Evolutionary conservation across 37 sponge, comb jelly and placozoan genomes (phyloP).

Genomic region (Beroe ovata): DNA sequence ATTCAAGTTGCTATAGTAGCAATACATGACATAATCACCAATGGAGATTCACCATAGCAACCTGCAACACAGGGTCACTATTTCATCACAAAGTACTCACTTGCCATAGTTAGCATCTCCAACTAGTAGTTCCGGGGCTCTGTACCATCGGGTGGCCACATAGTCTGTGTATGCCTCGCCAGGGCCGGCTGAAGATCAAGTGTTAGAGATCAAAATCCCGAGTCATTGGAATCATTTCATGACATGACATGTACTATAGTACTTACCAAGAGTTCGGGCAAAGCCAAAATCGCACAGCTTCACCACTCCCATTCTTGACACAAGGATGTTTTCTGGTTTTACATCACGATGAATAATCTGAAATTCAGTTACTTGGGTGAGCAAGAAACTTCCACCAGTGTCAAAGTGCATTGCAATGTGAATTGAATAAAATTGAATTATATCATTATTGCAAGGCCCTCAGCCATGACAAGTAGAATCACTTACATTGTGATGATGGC

Average conservation of each 20-base stretch:
- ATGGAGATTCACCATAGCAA: too few relatives aligned
- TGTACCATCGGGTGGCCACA: constrained; percentile 98
- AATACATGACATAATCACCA: too few relatives aligned
- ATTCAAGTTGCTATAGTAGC: too few relatives aligned
- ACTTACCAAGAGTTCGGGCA: constrained; percentile 87
- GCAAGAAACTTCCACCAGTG: background rate
- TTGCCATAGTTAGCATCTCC: constrained; percentile 96
- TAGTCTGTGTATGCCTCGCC: constrained; percentile 99
- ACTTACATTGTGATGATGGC: constrained; percentile 87
- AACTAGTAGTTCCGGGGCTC: constrained; percentile 97
- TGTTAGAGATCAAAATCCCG: too few relatives aligned
- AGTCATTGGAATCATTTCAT: too few relatives aligned
- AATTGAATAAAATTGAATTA: background rate
- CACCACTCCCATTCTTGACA: constrained; percentile 90
- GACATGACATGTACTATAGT: too few relatives aligned
- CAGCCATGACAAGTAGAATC: background rate
- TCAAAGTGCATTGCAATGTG: background rate
- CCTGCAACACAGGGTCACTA: too few relatives aligned
- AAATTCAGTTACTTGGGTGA: too few relatives aligned
- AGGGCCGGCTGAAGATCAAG: constrained; percentile 81
- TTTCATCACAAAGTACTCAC: constrained; percentile 71
- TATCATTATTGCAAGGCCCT: background rate
- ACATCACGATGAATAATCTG: constrained; percentile 98
- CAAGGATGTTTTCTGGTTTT: constrained; percentile 97
- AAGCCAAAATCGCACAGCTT: constrained; percentile 99